Conservation (phyloP, 2,888 invertebrate genomes). For the Brassicogethes aeneus region DNA sequence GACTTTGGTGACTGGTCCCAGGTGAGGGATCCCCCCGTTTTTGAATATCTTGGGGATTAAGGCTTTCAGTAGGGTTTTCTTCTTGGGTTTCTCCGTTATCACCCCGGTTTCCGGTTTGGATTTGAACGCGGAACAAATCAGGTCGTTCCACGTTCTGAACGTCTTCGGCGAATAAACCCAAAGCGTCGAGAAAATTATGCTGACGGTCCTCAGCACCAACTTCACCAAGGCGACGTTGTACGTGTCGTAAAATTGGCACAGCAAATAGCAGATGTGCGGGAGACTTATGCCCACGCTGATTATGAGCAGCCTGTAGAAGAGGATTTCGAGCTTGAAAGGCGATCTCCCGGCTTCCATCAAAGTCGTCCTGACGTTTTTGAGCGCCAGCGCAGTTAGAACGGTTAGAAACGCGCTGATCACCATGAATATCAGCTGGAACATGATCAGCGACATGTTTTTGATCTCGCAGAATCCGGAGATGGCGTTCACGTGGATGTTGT, state of each 20-base stretch:
- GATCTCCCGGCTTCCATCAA: conserved; percentile 47
- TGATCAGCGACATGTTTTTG: conserved; percentile 26
- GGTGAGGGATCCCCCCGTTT: too few relatives aligned
- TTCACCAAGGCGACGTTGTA: conserved; percentile 26
- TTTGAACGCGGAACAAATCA: conserved; percentile 18
- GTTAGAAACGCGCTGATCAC: conserved; percentile 63
- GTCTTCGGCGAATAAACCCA: conserved; percentile 36
- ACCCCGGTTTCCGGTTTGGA: background rate
- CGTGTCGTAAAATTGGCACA: conserved; percentile 42
- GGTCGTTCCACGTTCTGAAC: conserved; percentile 31
- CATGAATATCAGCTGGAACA: conserved; percentile 26
- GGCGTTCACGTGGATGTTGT: conserved; percentile 70
- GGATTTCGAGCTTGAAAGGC: conserved; percentile 51
- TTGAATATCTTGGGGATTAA: background rate
- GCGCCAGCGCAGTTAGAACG: conserved; percentile 63
- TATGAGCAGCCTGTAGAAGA: conserved; percentile 69
- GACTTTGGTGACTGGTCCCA: background rate
- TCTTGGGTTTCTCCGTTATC: conserved; percentile 1
- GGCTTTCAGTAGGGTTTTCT: background rate
- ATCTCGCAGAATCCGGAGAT: conserved; percentile 78
- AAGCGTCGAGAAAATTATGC: conserved; percentile 30
- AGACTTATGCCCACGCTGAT: conserved; percentile 70
- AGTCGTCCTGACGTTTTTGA: conserved; percentile 61
- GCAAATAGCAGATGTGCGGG: conserved; percentile 63
- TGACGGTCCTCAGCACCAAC: conserved; percentile 26